phyloP scores from a whole-genome alignment of 2,888 invertebrate genomes.

The Operophtera brumata region DNA sequence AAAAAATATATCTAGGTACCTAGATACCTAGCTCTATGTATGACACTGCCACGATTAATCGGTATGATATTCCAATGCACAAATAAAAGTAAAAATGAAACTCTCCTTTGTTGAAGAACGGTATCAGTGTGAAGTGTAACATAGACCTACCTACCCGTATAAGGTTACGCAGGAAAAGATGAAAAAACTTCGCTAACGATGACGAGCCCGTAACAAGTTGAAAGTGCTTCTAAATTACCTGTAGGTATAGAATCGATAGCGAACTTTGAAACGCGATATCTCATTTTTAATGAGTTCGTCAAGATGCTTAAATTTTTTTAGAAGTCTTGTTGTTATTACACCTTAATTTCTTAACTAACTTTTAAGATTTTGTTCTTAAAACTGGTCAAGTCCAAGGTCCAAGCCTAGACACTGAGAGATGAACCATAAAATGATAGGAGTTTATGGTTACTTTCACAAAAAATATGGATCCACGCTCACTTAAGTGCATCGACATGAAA shows the following conservation, averaged over 20 bases:
- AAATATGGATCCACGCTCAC: background rate
- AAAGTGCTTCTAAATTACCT: conserved; percentile 21
- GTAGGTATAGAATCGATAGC: conserved; percentile 10
- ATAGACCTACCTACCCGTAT: conserved; percentile 9
- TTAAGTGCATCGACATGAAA: too few species aligned
- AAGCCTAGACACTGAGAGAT: background rate
- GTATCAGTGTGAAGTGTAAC: conserved; percentile 9
- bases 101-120: background rate
- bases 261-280: conserved; percentile 13
- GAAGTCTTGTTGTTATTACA: background rate
- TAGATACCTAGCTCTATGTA: too few species aligned
- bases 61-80: background rate
- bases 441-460: too few species aligned
- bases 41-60: too few species aligned
- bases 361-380: too few species aligned
- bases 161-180: conserved; percentile 23
- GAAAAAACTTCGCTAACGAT: conserved; percentile 26
- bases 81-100: background rate
- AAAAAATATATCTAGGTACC: too few species aligned
- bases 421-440: background rate
- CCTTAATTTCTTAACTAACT: too few species aligned
- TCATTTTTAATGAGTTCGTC: conserved; percentile 4
- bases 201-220: conserved; percentile 21
- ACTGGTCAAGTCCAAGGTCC: too few species aligned
- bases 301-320: background rate